Base-by-base conservation (phyloP, 2,888 invertebrate genomes). In the Theretra japonica region DNA sequence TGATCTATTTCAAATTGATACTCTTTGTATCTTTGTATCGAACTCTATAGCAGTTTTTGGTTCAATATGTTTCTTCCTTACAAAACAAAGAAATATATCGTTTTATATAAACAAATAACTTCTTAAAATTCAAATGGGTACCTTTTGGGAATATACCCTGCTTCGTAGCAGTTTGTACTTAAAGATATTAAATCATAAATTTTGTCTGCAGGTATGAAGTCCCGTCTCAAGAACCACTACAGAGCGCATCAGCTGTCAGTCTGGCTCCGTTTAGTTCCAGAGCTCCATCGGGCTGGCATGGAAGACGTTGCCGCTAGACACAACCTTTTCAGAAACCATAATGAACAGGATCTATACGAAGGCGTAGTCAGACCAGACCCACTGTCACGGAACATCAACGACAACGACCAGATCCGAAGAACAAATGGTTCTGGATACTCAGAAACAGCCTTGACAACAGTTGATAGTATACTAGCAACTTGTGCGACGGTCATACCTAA, bases 211-310 rank as follows among this genome's bases (percentile, higher is more conserved):
- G 99, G 98, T 79, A 96, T 97, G 96, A 98, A 98, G 86, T 98
- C 98, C 0, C 96, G 97, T 75, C 96, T 98, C 92, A 98, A 98
- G 87, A 98, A 98, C 88, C 99, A 99, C 93, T 99, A 98, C 93
- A 96, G 99, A 69, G 98, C 99, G 1, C 98, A 99, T 90, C 98
- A 99, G 87, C 95, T 99, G 69, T 98, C 99, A 68, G 98, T 99
- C 62, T 99, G 99, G 99, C 92, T 99, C 11, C 97, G 99, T 7
- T 95, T 99, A 8, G 97, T 99, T 68, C 99, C 99, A 0, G 98
- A 99, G 88, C 95, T 98, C 0, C 98, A 98, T 87, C 95, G 97
- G 71, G 97, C 97, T 0, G 98, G 98, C 4, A 98, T 98, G 97
- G 98, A 97, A 83, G 98, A 98, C 88, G 97, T 97, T 11, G 97